Percentiles rank a stretch among this genome's conserved stretches.
Conservation (phyloP, 2,113 vertebrate species). For the Elgaria multicarinata region DNA sequence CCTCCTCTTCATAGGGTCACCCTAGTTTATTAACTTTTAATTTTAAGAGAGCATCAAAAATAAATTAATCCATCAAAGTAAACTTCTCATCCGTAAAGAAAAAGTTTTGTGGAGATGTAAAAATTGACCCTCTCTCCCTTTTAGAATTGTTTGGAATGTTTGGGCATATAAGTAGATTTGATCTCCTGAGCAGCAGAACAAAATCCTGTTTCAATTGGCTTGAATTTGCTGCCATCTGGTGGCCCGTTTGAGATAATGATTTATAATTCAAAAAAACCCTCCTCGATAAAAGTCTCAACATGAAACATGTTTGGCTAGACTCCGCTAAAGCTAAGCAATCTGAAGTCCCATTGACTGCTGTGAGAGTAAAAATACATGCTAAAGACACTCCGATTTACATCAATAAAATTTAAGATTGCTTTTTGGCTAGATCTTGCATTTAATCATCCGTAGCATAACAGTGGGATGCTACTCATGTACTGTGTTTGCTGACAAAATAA, state of each 20-base stretch:
- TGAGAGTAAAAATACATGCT: neutral
- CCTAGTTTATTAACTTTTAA: neutral
- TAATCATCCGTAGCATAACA: neutral
- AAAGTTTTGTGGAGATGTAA: neutral
- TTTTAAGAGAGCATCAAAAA: neutral
- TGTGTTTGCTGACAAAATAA: neutral
- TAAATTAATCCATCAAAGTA: neutral
- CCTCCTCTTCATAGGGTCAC: too few species aligned
- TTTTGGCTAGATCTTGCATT: neutral
- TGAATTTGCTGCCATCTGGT: constrained; percentile 64
- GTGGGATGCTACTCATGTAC: neutral
- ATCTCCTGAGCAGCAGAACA: neutral
- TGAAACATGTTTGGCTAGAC: neutral
- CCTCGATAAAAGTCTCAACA: neutral
- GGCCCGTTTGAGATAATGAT: neutral
- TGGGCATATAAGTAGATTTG: neutral
- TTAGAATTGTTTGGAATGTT: neutral
- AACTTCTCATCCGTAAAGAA: neutral
- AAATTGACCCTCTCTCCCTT: neutral
- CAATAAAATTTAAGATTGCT: neutral
- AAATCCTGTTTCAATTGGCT: constrained; percentile 11
- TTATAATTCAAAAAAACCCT: neutral
- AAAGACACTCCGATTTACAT: neutral
- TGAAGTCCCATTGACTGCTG: neutral
- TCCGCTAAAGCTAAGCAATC: neutral